Evolutionary conservation across 2,113 vertebrate species (phyloP), one percentile per base, ranked within the genome.

Genomic region (Fregata magnificens): DNA sequence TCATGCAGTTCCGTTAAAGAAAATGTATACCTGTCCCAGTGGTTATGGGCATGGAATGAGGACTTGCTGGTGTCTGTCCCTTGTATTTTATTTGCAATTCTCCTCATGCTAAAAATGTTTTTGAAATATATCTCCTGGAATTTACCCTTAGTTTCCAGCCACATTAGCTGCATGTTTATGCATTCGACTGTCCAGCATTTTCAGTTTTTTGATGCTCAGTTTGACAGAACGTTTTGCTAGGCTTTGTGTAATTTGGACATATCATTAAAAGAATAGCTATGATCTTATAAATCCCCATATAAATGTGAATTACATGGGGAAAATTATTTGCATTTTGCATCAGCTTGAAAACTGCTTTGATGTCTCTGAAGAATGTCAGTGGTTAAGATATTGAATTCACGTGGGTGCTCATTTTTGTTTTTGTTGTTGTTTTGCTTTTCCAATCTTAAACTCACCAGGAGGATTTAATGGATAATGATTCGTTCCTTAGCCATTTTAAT

Each of bases 401-500:
- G 1, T 49, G 21, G 6, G 20, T 42, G 32, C 5, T 82, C 47
- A 29, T 69, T 52, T 29, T 80, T 84, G 12, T 58, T 71, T 26
- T 73, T 73, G 17, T 55, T 72, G 34, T n/a, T 84, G 62, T 78
- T 90, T 90, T 86, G 21, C 8, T 90, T 93, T 93, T 87, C 52
- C 44, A 45, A 7, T 69, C 34, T 82, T 61, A 82, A 91, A 45
- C 47, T 63, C 44, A 78, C 36, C 25, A 61, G 34, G 10, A 82
- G 34, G 22, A 79, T 86, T 91, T 91, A 91, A 88, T 70, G 62
- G 62, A 28, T 42, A 74, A 15, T 87, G 74, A 65, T 79, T 85
- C 16, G 80, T 58, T 94, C 70, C 22, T 77, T 63, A 74, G 72
- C 59, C 44, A 91, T 67, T 95, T 90, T 88, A 90, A 96, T 94